Evolutionary conservation across 2,888 invertebrate species (phyloP).

Genomic region (Drosophila eohydei): DNA sequence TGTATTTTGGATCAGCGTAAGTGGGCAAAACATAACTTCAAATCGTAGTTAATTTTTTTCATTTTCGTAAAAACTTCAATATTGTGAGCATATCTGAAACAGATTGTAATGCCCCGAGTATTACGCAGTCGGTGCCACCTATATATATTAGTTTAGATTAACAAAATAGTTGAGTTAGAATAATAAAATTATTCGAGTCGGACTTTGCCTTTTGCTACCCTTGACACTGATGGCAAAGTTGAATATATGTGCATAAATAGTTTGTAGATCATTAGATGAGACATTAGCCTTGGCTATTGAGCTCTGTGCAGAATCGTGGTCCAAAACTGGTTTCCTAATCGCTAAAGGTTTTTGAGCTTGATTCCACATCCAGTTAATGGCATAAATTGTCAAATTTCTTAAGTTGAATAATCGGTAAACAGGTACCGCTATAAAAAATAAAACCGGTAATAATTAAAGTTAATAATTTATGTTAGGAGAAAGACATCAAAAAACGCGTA

Average conservation of each 20-base stretch:
- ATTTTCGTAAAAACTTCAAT: too few species aligned
- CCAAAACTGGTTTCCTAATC: slow-evolving; percentile 36
- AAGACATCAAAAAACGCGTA: not conserved
- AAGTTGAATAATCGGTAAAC: slow-evolving; percentile 28
- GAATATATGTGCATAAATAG: slow-evolving; percentile 27
- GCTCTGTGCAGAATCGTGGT: slow-evolving; percentile 25
- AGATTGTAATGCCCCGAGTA: too few species aligned
- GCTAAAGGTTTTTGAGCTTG: slow-evolving; percentile 6
- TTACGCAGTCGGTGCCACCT: too few species aligned
- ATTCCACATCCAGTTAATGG: slow-evolving; percentile 40
- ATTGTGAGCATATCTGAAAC: too few species aligned
- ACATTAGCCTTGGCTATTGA: slow-evolving; percentile 21
- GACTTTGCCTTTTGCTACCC: slow-evolving; percentile 14
- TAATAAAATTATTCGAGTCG: not conserved
- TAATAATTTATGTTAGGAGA: not conserved
- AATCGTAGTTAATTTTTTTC: too few species aligned
- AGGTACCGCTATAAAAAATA: slow-evolving; percentile 11
- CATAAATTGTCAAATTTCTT: slow-evolving; percentile 26
- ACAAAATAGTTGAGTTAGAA: not conserved
- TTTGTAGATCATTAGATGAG: slow-evolving; percentile 24
- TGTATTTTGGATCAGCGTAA: too few species aligned
- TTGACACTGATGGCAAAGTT: slow-evolving; percentile 29
- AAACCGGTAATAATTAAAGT: slow-evolving; percentile 4
- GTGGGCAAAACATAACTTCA: too few species aligned
- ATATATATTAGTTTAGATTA: not conserved